Conservation (phyloP, 2,888 invertebrate species). For the Lochmaea crataegi region DNA sequence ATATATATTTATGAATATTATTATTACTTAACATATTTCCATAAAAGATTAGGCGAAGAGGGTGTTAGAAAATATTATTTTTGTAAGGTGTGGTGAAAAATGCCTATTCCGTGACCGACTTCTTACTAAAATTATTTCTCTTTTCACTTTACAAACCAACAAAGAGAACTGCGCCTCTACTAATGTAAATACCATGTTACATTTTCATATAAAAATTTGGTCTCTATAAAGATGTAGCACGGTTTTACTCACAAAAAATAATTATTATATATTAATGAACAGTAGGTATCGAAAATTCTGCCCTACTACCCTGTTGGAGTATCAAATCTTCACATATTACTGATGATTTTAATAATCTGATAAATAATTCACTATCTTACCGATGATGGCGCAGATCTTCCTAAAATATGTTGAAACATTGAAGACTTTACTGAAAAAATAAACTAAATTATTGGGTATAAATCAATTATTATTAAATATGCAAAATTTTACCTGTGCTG, state of each 20-base stretch:
- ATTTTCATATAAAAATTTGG: slow-evolving; percentile 45
- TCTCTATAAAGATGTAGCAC: slow-evolving; percentile 46
- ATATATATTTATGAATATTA: too few species aligned
- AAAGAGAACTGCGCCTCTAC: slow-evolving; percentile 10
- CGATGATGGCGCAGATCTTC: slow-evolving; percentile 5
- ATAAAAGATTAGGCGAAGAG: not conserved
- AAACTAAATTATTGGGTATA: not conserved
- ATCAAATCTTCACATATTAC: slow-evolving; percentile 38
- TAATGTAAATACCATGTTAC: slow-evolving; percentile 46
- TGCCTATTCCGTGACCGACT: not conserved
- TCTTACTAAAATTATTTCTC: not conserved
- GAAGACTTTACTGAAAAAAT: not conserved
- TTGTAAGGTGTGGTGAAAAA: not conserved
- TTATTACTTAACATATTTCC: too few species aligned
- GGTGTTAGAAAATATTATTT: slow-evolving; percentile 3
- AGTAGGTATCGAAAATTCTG: slow-evolving; percentile 47
- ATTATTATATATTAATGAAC: slow-evolving; percentile 36
- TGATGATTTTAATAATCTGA: slow-evolving; percentile 12
- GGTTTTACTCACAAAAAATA: slow-evolving; percentile 38
- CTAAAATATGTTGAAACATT: slow-evolving; percentile 1
- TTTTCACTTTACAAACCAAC: not conserved
- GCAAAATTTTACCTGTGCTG: slow-evolving; percentile 58
- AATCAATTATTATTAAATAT: not conserved
- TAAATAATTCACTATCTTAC: slow-evolving; percentile 21
- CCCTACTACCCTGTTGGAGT: slow-evolving; percentile 58